Evolutionary conservation across 1,140 invertebrate species (phyloP).

Genomic region (Mamestra configurata): DNA sequence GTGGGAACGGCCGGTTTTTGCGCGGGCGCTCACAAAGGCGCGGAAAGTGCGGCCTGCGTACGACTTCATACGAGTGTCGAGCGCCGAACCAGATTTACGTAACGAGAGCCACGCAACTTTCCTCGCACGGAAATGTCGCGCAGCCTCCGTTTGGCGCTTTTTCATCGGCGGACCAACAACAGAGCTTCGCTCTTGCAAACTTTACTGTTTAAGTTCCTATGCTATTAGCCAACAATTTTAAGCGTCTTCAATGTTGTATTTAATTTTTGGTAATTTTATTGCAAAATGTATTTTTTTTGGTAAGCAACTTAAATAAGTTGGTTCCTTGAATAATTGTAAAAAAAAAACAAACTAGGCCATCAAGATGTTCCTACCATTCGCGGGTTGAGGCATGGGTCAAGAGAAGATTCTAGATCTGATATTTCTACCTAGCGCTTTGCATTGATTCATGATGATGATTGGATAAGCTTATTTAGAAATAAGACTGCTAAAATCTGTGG

Average conservation of each 20-base stretch:
- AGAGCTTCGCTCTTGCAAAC: neutral
- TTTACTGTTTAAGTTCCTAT: conserved; percentile 35
- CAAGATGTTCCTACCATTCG: too few species aligned
- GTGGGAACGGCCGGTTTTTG: conserved; percentile 76
- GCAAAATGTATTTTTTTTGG: neutral
- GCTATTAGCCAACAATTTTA: conserved; percentile 30
- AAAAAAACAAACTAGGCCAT: too few species aligned
- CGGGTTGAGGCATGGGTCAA: too few species aligned
- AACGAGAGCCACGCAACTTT: conserved; percentile 69
- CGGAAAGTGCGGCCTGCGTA: conserved; percentile 63
- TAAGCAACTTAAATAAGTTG: neutral
- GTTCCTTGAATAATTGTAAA: neutral
- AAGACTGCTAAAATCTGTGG: neutral
- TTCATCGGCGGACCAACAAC: conserved; percentile 15
- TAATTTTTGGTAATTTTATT: neutral
- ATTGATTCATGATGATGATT: neutral
- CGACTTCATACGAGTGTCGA: too few species aligned
- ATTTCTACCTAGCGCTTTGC: too few species aligned
- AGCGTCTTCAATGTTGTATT: conserved; percentile 3
- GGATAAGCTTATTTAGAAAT: neutral
- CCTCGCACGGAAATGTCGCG: conserved; percentile 60
- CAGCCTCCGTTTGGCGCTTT: conserved; percentile 22
- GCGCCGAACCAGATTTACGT: conserved; percentile 77
- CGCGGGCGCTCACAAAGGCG: conserved; percentile 57
- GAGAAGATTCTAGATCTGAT: too few species aligned